Evolutionary conservation across 1,140 invertebrate genomes (phyloP).

Genomic region (Hesperophylax magnus): DNA sequence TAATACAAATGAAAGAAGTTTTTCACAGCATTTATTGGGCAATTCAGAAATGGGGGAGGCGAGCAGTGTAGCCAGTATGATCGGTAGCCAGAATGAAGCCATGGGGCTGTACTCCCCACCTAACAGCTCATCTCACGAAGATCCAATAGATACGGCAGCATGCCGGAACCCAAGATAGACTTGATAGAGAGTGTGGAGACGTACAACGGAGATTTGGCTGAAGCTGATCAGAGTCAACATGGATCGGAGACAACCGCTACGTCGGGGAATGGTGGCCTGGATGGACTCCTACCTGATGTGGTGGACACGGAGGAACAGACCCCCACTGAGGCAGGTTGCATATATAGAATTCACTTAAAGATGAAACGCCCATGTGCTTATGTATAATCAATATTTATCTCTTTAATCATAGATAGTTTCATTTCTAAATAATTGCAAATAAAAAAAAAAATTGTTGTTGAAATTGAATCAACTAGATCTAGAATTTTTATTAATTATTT

Average conservation of each 20-base stretch:
- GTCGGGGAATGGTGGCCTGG: slow-evolving; percentile 28
- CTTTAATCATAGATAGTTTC: no score
- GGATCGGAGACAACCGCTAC: slow-evolving; percentile 58
- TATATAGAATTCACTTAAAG: neutral
- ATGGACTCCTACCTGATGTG: slow-evolving; percentile 66
- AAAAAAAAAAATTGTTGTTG: no score
- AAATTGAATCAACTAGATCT: no score
- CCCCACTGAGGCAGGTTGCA: slow-evolving; percentile 66
- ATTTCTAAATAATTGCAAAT: no score
- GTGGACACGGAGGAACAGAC: slow-evolving; percentile 70
- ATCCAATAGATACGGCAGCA: slow-evolving; percentile 11
- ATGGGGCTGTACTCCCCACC: neutral
- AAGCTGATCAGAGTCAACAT: slow-evolving; percentile 67
- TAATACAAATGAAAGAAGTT: slow-evolving; percentile 19
- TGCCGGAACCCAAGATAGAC: slow-evolving; percentile 65
- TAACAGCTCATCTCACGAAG: slow-evolving; percentile 10
- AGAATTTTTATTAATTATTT: no score
- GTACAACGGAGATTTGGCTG: slow-evolving; percentile 68
- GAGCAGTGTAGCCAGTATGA: neutral
- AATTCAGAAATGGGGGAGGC: neutral
- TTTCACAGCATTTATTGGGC: neutral
- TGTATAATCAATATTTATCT: neutral
- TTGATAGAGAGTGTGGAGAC: slow-evolving; percentile 68
- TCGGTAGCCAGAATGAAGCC: slow-evolving; percentile 25
- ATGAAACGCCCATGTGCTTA: neutral